Evolutionary conservation across 2,797 vertebrate species (phyloP).

Genomic region (Oreonectes daqikongensis): DNA sequence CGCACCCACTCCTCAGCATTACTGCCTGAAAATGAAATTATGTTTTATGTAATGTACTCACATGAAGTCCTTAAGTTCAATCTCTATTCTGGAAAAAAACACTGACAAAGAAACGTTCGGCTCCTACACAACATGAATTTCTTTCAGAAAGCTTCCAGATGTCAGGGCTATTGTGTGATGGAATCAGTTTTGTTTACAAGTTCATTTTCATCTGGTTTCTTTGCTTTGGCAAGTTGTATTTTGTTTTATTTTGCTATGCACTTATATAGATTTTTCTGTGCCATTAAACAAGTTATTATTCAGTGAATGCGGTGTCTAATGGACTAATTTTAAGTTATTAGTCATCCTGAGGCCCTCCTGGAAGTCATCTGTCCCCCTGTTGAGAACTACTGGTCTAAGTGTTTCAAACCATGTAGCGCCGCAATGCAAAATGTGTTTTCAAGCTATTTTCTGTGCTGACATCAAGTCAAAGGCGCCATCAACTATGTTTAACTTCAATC

Average conservation of each 20-base stretch:
- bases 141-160: background rate
- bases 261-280: background rate
- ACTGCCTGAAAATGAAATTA: slow-evolving; percentile 8
- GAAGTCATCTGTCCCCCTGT: too few species aligned
- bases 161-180: background rate
- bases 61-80: slow-evolving; percentile 4
- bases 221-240: background rate
- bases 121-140: background rate
- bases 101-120: background rate
- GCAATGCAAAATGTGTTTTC: background rate
- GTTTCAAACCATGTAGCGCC: too few species aligned
- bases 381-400: too few species aligned
- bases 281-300: background rate
- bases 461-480: background rate
- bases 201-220: background rate
- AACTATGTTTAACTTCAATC: too few species aligned
- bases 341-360: too few species aligned
- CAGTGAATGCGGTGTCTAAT: too few species aligned
- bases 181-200: background rate
- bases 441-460: background rate
- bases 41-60: slow-evolving; percentile 12
- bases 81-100: slow-evolving; percentile 1
- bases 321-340: too few species aligned
- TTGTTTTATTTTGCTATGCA: background rate
- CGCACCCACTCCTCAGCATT: background rate